Evolutionary conservation across 92 coral and sea anemone genomes (phyloP).

Genomic region (Phenganax marumi): DNA sequence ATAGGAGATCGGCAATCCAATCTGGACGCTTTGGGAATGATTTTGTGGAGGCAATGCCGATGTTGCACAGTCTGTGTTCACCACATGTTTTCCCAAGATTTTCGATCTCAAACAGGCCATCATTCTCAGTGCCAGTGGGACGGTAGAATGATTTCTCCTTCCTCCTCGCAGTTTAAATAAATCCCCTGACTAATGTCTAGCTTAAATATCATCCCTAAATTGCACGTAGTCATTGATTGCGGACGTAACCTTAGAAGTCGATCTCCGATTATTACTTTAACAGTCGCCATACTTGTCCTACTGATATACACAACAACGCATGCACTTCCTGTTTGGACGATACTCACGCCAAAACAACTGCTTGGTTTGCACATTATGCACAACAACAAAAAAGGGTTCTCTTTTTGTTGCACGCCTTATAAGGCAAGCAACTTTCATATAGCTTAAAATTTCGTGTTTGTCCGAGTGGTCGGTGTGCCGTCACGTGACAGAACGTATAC

Average conservation of each 20-base stretch:
- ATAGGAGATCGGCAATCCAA: constrained; percentile 1
- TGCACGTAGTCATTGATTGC: constrained; percentile 12
- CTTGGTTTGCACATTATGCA: too few species aligned
- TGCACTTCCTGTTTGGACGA: too few species aligned
- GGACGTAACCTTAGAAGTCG: constrained; percentile 5
- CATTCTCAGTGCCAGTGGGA: constrained; percentile 5
- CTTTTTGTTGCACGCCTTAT: too few species aligned
- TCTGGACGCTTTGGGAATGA: not conserved
- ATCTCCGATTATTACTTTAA: not conserved
- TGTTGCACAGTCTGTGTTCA: constrained; percentile 31
- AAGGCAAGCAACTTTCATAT: too few species aligned
- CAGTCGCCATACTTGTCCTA: constrained; percentile 1
- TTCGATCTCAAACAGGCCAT: constrained; percentile 27
- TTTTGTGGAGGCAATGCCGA: not conserved
- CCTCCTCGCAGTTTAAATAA: constrained; percentile 31
- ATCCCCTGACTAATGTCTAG: constrained; percentile 42
- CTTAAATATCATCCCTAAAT: constrained; percentile 46
- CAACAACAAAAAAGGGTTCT: too few species aligned
- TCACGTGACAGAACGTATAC: too few species aligned
- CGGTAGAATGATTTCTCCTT: constrained; percentile 48
- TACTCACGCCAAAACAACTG: too few species aligned
- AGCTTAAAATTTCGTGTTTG: too few species aligned
- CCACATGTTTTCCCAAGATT: constrained; percentile 37
- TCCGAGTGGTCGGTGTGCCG: too few species aligned
- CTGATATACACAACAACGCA: too few species aligned